Evolutionary conservation across 2,888 invertebrate genomes (phyloP), one percentile per base, ranked within the genome.

Genomic region (Trimorus sp.): DNA sequence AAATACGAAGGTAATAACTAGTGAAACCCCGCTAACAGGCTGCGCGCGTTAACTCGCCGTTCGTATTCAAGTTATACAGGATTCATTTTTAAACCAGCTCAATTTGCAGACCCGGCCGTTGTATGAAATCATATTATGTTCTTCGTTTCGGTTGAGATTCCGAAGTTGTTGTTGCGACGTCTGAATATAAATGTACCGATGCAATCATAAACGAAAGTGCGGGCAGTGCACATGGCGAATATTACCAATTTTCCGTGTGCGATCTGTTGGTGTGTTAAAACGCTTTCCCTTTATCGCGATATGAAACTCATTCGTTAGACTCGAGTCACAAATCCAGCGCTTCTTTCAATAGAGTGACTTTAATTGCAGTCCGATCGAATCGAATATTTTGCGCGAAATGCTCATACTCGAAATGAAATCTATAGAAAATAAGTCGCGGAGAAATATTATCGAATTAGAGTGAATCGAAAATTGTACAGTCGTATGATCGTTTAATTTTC

Each of bases 81-180:
- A 68, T 48, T 14, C 56, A 48, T 63, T 73, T 66, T 75, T 58
- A 74, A 74, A 56, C 49, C 58, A 49, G 58, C 58, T 53, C 42
- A 75, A 48, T 65, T 65, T 54, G 65, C 58, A 26, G 37, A 53
- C 14, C 15, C 45, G 14, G 12, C 7, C 63, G 48, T 63, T 48
- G 37, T 15, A 8, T 14, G 69, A 69, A 69, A 58, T 45, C 54
- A 49, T 59, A 69, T 69, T 49, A 48, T 49, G 37, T n/a, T 59
- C 58, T 49, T 69, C 48, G 16, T 48, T 69, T 49, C 69, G 58
- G 48, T 69, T 58, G 69, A 38, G 42, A 48, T 58, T 14, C 14
- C 49, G 42, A 66, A 66, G 38, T 40, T 53, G 9, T 9, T 12
- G 54, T 49, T 16, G 66, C 14, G 9, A 38, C 37, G 8, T n/a